A percentile compares a stretch with the other conserved stretches of the same genome.
These are phyloP conservation scores for Meloidogyne exigua DNA, from an alignment of 1,140 invertebrate species.

Conservation along the genomic window DNA sequence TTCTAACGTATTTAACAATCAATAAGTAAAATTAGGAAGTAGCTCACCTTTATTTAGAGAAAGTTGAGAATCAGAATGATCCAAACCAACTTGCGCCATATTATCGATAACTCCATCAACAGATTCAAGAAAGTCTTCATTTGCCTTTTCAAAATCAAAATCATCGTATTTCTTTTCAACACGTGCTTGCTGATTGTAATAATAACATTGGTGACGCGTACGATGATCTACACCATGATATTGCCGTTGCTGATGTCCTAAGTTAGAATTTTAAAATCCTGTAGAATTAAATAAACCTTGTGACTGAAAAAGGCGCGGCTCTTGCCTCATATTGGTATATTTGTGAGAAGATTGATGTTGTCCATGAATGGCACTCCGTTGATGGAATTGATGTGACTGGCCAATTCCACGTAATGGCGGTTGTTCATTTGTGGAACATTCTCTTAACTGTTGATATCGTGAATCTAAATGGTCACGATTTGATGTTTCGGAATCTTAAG, in stretches of 20 bases:
- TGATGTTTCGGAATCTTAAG: background rate
- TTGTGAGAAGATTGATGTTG: background rate
- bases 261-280: background rate
- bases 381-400: constrained; percentile 1
- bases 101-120: constrained; percentile 8
- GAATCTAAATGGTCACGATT: background rate
- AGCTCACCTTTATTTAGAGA: background rate
- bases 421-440: background rate
- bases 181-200: background rate
- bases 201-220: background rate
- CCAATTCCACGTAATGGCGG: background rate
- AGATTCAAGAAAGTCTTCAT: constrained; percentile 19
- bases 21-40: too few relatives aligned
- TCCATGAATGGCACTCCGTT: background rate
- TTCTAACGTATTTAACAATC: too few relatives aligned
- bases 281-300: background rate
- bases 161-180: constrained; percentile 7
- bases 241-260: background rate
- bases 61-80: background rate
- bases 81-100: background rate
- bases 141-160: constrained; percentile 27
- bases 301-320: background rate
- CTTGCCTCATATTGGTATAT: background rate
- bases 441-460: background rate
- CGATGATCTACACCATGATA: background rate